Evolutionary conservation across 2,113 vertebrate species (phyloP), one percentile per base, ranked within the genome.

Genomic region (Platichthys stellatus): DNA sequence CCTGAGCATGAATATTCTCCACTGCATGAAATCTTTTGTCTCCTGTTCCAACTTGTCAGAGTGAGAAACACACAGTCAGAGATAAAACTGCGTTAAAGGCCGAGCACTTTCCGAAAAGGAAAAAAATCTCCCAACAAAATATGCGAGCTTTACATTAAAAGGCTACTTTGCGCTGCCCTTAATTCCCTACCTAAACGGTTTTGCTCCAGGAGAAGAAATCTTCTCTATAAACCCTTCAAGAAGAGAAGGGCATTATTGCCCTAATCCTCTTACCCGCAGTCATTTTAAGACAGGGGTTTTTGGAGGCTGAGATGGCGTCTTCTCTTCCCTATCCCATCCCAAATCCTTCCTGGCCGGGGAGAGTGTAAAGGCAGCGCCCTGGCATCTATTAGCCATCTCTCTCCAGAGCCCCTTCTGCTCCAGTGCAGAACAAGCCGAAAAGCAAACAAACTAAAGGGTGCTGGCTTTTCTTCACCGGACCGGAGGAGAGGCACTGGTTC

Each of bases 201-300:
- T 98, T 98, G 94, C 96, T 98, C 93, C 95, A 95, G 96, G 96
- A 97, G 96, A 96, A 97, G 94, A 97, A 97, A 97, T 97, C 97
- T 97, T 96, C 96, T 97, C 96, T 96, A 94, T 95, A 96, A 96
- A 93, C 89, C 93, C 96, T 96, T 95, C 95, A 95, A 97, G 93
- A 97, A 96, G 96, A 97, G 97, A 98, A 96, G 96, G 96, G 97
- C 95, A 97, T 98, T 97, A 99, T 97, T 96, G 92, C 95, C 96
- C 96, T 99, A 99, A 99, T 99, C 98, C 98, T 98, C 97, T 99
- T 99, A 99, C 93, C 92, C 94, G 93, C 95, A 96, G 95, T 97
- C 96, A 96, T 95, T 97, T 96, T 96, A 95, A 97, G 94, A 95
- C 96, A 96, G 95, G 93, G 95, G 95, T 89, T 91, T 95, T 95